Percentiles rank a stretch among this genome's conserved stretches.
phyloP scores from a whole-genome alignment of 2,113 vertebrate genomes.

The Lethenteron camtschaticum region DNA sequence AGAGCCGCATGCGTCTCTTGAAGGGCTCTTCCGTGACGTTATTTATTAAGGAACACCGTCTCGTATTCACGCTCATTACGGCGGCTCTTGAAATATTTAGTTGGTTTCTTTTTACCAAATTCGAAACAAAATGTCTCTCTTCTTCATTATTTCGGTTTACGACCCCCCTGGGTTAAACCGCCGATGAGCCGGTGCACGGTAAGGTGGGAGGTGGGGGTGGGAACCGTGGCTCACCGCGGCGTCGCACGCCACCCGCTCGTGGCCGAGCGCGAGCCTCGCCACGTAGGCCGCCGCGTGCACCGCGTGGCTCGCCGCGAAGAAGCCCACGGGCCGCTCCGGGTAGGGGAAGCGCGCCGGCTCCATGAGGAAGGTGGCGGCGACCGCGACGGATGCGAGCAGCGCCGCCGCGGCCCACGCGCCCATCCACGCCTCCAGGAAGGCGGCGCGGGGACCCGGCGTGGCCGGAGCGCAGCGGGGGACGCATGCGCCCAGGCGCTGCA shows the following conservation, averaged over 20 bases:
- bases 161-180: no score
- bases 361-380: constrained; percentile 76
- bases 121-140: no score
- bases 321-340: constrained; percentile 88
- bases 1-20: no score
- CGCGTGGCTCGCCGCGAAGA: constrained; percentile 96
- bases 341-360: constrained; percentile 91
- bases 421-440: constrained; percentile 95
- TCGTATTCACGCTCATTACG: no score
- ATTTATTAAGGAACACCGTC: no score
- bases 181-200: no score
- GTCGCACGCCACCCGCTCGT: constrained; percentile 94
- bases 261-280: constrained; percentile 71
- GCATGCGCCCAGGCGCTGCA: constrained; percentile 59
- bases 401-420: constrained; percentile 80
- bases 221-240: constrained; percentile 25
- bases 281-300: constrained; percentile 96
- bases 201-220: constrained; percentile 19
- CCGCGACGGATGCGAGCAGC: constrained; percentile 84
- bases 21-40: no score
- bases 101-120: no score
- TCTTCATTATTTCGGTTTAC: no score
- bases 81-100: no score
- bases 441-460: constrained; percentile 50
- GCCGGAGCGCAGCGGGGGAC: constrained; percentile 79